A percentile compares a stretch with the other conserved stretches of the same genome.
Conservation (phyloP, 64 coral and sea anemone genomes). For the Catalaphyllia jardinei region DNA sequence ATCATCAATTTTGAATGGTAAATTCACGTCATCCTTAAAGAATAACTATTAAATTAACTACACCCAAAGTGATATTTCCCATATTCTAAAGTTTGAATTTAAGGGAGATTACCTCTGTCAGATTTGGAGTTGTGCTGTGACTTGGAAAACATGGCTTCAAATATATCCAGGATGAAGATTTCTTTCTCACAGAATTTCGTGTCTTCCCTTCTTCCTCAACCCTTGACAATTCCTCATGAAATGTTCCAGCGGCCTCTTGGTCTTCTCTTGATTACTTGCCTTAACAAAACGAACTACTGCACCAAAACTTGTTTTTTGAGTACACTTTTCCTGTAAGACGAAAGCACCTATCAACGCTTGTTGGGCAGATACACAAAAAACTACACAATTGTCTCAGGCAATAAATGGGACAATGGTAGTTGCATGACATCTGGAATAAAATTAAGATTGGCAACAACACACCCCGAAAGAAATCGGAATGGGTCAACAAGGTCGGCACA, state of each 20-base stretch:
- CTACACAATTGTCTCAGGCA: too few species aligned
- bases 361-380: neutral
- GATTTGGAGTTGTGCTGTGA: constrained; percentile 9
- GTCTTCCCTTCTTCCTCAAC: neutral
- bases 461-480: too few species aligned
- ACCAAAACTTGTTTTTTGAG: neutral
- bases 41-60: too few species aligned
- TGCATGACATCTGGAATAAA: too few species aligned
- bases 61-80: too few species aligned
- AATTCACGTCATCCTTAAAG: too few species aligned
- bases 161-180: neutral
- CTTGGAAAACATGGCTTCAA: constrained; percentile 27
- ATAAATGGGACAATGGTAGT: too few species aligned
- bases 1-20: too few species aligned
- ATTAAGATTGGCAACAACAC: too few species aligned
- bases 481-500: too few species aligned
- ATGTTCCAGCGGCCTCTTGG: neutral
- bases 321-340: neutral
- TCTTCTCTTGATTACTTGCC: neutral
- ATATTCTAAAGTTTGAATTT: too few species aligned
- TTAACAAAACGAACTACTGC: constrained; percentile 15
- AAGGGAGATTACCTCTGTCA: constrained; percentile 1
- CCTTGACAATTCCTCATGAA: neutral
- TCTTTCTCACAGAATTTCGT: too few species aligned
- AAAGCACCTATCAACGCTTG: neutral